These are phyloP conservation scores for Brachionus rubens DNA, from an alignment of 1,140 invertebrate genomes.

Conservation along the genomic window DNA sequence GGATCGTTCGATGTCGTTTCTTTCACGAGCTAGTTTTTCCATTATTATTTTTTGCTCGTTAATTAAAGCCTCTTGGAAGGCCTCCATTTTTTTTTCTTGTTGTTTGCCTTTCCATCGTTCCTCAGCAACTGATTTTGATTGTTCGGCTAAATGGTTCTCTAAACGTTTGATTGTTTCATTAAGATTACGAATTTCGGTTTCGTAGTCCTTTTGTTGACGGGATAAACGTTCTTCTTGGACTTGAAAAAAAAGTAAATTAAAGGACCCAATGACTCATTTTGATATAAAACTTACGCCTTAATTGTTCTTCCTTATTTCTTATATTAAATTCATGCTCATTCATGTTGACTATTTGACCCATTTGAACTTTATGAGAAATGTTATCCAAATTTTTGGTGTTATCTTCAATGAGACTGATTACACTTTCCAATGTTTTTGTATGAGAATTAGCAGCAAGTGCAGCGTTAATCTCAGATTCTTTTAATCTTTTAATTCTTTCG, in stretches of 20 bases:
- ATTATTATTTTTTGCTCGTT: conserved; percentile 45
- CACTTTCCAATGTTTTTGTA: conserved; percentile 10
- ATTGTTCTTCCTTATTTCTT: conserved; percentile 42
- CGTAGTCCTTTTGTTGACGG: conserved; percentile 35
- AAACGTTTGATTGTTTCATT: conserved; percentile 34
- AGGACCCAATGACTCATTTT: too few relatives aligned
- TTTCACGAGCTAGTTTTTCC: conserved; percentile 31
- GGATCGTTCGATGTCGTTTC: conserved; percentile 21
- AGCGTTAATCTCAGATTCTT: conserved; percentile 21
- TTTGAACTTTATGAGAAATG: conserved; percentile 18
- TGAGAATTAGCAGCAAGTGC: conserved; percentile 44
- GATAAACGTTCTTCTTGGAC: conserved; percentile 23
- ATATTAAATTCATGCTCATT: conserved; percentile 22
- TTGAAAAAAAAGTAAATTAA: neutral
- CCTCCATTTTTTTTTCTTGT: conserved; percentile 42
- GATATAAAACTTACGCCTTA: neutral
- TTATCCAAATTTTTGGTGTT: conserved; percentile 37
- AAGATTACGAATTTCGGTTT: conserved; percentile 18
- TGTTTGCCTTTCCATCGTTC: conserved; percentile 37
- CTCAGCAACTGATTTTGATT: conserved; percentile 25
- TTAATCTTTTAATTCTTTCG: conserved; percentile 6
- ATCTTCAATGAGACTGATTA: conserved; percentile 29
- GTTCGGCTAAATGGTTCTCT: conserved; percentile 39
- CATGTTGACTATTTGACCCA: conserved; percentile 25
- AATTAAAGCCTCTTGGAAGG: conserved; percentile 40